phyloP scores from a whole-genome alignment of 1,140 invertebrate genomes.

The Cephus cinctus region DNA sequence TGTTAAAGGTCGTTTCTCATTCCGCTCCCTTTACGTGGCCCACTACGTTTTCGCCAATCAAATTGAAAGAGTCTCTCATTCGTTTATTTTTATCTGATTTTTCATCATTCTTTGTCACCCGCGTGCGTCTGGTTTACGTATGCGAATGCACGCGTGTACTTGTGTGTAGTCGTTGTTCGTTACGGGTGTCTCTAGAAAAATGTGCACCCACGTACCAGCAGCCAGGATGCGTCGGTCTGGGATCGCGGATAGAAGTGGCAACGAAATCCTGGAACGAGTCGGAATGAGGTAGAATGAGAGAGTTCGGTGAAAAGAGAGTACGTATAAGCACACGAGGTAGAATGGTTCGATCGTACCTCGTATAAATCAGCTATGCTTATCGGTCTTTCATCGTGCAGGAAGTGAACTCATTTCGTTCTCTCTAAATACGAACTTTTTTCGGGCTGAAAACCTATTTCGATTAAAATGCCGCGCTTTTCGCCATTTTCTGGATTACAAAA shows the following conservation, averaged over 20 bases:
- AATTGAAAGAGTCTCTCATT: conserved; percentile 2
- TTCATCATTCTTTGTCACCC: background rate
- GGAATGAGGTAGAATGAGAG: too few species aligned
- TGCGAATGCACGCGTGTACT: too few species aligned
- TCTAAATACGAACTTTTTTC: conserved; percentile 56
- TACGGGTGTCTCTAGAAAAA: too few species aligned
- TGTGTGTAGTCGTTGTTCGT: too few species aligned
- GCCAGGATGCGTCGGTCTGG: too few species aligned
- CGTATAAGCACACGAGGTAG: too few species aligned
- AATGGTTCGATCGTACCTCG: conserved; percentile 17
- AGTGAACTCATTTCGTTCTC: conserved; percentile 56
- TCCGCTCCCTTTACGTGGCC: background rate
- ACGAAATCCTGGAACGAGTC: too few species aligned
- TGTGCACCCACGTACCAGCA: too few species aligned
- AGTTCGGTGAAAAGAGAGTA: too few species aligned
- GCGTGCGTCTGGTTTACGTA: background rate
- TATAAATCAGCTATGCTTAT: conserved; percentile 55
- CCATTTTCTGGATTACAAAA: conserved; percentile 46
- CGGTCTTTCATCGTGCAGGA: conserved; percentile 55
- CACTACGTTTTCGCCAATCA: background rate
- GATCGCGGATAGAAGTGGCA: too few species aligned
- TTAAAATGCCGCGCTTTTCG: conserved; percentile 50
- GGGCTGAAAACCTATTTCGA: conserved; percentile 55
- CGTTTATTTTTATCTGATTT: background rate
- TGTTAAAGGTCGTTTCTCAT: background rate